Percentiles rank a stretch among this genome's conserved stretches.
phyloP scores from a whole-genome alignment of 2,888 invertebrate genomes.

The Prostheceraeus crozeri region DNA sequence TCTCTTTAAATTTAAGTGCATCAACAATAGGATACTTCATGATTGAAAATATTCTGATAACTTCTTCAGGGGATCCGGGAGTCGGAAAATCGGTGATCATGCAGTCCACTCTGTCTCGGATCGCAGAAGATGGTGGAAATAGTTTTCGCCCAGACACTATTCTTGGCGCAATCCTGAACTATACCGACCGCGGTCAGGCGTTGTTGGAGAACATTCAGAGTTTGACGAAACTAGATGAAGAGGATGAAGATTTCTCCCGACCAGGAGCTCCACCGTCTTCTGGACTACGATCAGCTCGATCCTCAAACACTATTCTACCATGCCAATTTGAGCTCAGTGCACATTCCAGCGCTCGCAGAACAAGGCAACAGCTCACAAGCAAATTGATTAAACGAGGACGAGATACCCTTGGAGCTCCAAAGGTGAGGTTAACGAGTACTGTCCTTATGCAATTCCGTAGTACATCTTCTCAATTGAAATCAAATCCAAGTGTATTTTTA shows the following conservation, averaged over 20 bases:
- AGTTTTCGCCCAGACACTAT: constrained; percentile 47
- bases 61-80: constrained; percentile 44
- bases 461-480: no score
- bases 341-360: constrained; percentile 52
- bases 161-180: constrained; percentile 52
- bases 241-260: no score
- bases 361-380: constrained; percentile 50
- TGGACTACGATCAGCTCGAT: no score
- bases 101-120: constrained; percentile 48
- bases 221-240: constrained; percentile 47
- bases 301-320: no score
- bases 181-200: constrained; percentile 50
- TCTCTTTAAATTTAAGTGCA: no score
- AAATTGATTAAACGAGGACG: constrained; percentile 54
- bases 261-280: no score
- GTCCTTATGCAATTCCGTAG: no score
- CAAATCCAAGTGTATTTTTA: no score
- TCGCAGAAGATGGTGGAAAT: constrained; percentile 48
- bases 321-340: constrained; percentile 57
- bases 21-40: no score
- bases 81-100: constrained; percentile 55
- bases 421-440: no score
- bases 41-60: no score
- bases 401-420: constrained; percentile 53
- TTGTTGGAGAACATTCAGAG: constrained; percentile 51